Percentiles rank a stretch among this genome's conserved stretches.
Conservation (phyloP, 2,797 vertebrate species). For the Leptoclinus maculatus region DNA sequence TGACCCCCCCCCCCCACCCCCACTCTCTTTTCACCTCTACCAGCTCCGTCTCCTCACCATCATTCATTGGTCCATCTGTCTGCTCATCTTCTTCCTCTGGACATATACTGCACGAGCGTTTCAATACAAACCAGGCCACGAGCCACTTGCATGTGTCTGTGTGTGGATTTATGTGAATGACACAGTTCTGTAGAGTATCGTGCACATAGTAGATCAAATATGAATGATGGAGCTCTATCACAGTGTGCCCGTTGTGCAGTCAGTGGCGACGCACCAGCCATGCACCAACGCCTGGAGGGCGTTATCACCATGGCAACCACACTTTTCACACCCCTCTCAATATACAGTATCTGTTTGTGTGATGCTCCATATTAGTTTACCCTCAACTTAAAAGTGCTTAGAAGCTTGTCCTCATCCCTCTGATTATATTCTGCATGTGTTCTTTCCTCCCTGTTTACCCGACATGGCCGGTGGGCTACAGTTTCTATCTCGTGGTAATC, state of each 20-base stretch:
- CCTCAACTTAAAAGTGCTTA: conserved; percentile 26
- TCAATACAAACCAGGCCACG: conserved; percentile 23
- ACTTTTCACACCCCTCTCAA: conserved; percentile 58
- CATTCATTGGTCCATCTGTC: neutral
- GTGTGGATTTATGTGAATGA: conserved; percentile 60
- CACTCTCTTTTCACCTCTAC: conserved; percentile 1
- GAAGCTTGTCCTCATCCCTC: neutral
- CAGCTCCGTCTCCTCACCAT: neutral
- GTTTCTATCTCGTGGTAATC: conserved; percentile 33
- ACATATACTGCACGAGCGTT: neutral
- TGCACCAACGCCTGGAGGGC: conserved; percentile 52
- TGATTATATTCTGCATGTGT: neutral
- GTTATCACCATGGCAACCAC: conserved; percentile 72
- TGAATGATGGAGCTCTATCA: conserved; percentile 57
- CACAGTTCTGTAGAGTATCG: conserved; percentile 48
- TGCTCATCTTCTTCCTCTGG: neutral
- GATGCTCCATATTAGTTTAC: conserved; percentile 43
- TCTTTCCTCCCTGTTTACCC: conserved; percentile 5
- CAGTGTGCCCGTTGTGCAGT: conserved; percentile 34
- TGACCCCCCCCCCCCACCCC: neutral
- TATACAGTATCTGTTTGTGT: conserved; percentile 37
- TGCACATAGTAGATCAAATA: conserved; percentile 63
- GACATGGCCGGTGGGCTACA: conserved; percentile 2
- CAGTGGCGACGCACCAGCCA: conserved; percentile 41
- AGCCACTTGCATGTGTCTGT: conserved; percentile 18